Evolutionary conservation across 2,888 invertebrate genomes (phyloP).

Genomic region (Melipona beecheii): DNA sequence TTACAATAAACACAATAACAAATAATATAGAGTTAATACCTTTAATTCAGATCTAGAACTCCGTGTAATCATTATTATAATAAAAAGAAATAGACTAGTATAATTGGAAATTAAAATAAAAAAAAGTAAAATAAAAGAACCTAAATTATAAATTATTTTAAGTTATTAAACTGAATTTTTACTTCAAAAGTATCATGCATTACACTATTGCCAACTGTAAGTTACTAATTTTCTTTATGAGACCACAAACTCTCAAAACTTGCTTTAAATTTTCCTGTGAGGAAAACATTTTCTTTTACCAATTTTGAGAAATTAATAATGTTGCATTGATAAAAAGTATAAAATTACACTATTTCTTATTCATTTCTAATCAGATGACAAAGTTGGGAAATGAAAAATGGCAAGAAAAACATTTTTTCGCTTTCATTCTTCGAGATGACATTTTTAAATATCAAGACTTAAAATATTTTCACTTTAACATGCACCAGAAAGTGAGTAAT

Average conservation of each 20-base stretch:
- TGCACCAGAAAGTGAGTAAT: not conserved
- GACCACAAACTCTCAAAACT: too few relatives aligned
- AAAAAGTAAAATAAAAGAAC: not conserved
- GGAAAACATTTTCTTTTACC: not conserved
- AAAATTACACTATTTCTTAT: not conserved
- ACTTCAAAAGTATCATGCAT: not conserved
- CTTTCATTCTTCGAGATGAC: not conserved
- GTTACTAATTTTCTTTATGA: not conserved
- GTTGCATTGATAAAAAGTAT: not conserved
- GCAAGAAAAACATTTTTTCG: not conserved
- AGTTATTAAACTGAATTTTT: not conserved
- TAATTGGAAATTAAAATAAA: not conserved
- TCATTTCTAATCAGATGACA: not conserved
- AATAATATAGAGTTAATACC: slow-evolving; percentile 5
- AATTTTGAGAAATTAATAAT: not conserved
- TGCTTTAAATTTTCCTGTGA: too few relatives aligned
- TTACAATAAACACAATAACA: not conserved
- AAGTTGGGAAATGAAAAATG: not conserved
- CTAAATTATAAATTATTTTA: not conserved
- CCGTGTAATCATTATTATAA: not conserved
- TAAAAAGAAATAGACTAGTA: not conserved
- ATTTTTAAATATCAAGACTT: not conserved
- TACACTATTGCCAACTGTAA: not conserved
- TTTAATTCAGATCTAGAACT: not conserved
- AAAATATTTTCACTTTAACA: not conserved